phyloP scores from a whole-genome alignment of 2,888 invertebrate genomes.

The Sinohyriopsis cumingii region DNA sequence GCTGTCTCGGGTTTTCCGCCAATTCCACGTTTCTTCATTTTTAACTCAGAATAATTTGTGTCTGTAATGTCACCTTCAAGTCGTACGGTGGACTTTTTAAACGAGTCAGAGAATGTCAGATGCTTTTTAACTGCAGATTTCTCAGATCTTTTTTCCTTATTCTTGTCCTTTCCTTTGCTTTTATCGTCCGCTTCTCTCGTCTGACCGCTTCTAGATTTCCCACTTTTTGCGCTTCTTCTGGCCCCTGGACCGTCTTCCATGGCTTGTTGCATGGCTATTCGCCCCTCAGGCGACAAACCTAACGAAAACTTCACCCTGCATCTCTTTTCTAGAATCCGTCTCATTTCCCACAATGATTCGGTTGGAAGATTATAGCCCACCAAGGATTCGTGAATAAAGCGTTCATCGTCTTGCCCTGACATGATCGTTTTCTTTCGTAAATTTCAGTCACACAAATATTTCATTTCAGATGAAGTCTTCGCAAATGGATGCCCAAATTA shows the following conservation, averaged over 20 bases:
- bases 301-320: conserved; percentile 30
- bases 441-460: no score
- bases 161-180: neutral
- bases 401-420: no score
- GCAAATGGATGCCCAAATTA: no score
- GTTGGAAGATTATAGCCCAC: conserved; percentile 25
- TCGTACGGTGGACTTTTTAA: conserved; percentile 20
- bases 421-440: no score
- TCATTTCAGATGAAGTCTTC: no score
- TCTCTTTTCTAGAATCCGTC: conserved; percentile 17
- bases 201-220: neutral
- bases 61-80: conserved; percentile 43
- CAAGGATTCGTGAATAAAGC: neutral
- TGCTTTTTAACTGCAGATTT: conserved; percentile 10
- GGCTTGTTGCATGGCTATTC: conserved; percentile 40
- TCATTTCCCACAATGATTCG: conserved; percentile 32
- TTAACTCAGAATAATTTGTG: conserved; percentile 9
- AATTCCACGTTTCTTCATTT: conserved; percentile 20
- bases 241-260: conserved; percentile 15
- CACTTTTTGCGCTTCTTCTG: neutral
- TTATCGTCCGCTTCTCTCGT: neutral
- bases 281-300: conserved; percentile 40
- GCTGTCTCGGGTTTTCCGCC: conserved; percentile 36
- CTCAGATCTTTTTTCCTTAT: conserved; percentile 6
- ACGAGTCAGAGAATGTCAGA: conserved; percentile 28